Conservation (phyloP, 2,797 vertebrate species). For the Gobio occitaniae region DNA sequence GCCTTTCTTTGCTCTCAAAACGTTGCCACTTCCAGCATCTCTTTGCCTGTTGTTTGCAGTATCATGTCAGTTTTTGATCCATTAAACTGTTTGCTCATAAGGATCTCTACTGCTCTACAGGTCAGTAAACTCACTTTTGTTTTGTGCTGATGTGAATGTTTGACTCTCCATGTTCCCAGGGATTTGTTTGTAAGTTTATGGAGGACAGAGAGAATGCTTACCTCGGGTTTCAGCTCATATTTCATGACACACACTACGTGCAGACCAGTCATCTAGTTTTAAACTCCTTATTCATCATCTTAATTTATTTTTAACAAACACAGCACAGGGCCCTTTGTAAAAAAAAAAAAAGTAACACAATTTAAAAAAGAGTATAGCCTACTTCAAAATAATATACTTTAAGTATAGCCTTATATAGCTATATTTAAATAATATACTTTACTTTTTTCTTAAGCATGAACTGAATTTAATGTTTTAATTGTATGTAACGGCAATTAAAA, state of each 20-base stretch:
- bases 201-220: conserved; percentile 59
- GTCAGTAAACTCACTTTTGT: background rate
- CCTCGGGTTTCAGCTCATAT: conserved; percentile 68
- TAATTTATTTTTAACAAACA: background rate
- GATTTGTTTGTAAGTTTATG: conserved; percentile 20
- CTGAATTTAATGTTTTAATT: background rate
- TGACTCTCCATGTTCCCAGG: conserved; percentile 67
- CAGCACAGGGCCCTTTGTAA: background rate
- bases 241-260: conserved; percentile 53
- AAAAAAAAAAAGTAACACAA: background rate
- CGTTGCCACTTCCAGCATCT: background rate
- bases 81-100: background rate
- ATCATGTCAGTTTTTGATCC: background rate
- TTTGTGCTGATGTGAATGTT: conserved; percentile 67
- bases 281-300: conserved; percentile 4
- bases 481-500: background rate
- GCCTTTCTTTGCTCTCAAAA: background rate
- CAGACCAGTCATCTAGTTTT: background rate
- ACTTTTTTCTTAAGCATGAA: background rate
- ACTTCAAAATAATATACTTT: background rate
- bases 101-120: background rate
- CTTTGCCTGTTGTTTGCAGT: background rate
- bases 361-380: background rate
- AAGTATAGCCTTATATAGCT: no score
- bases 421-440: no score